Percentiles rank a stretch among this genome's conserved stretches.
These are phyloP conservation scores for Denticeps clupeoides DNA, from an alignment of 2,797 vertebrate species.

Conservation along the genomic window DNA sequence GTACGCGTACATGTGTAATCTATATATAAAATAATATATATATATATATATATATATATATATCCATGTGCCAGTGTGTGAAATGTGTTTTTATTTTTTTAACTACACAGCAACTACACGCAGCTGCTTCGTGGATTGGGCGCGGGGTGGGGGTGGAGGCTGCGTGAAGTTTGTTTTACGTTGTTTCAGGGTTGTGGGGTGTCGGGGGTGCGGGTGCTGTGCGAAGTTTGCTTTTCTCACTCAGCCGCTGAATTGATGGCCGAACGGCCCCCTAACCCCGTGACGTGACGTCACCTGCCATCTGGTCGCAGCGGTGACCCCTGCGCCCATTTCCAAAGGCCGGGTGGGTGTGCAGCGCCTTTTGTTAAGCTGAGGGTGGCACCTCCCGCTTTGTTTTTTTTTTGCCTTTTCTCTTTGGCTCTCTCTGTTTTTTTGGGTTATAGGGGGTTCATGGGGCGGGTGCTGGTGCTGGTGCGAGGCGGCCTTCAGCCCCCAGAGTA, in stretches of 20 bases:
- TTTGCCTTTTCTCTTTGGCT: slow-evolving; percentile 1
- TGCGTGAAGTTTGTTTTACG: too few species aligned
- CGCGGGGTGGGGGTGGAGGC: too few species aligned
- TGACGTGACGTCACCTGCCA: slow-evolving; percentile 16
- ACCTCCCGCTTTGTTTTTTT: slow-evolving; percentile 7
- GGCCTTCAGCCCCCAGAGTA: too few species aligned
- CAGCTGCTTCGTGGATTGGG: too few species aligned
- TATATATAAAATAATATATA: too few species aligned
- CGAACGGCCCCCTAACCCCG: slow-evolving; percentile 14
- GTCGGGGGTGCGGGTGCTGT: background rate
- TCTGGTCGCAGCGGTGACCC: slow-evolving; percentile 18
- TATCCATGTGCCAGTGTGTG: too few species aligned
- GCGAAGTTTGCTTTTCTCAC: slow-evolving; percentile 5
- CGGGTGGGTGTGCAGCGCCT: slow-evolving; percentile 19
- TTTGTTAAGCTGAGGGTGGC: slow-evolving; percentile 12
- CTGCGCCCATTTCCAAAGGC: slow-evolving; percentile 9
- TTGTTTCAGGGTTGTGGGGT: background rate
- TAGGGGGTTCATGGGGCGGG: background rate
- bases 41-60: too few species aligned
- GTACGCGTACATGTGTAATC: too few species aligned
- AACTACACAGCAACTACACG: too few species aligned
- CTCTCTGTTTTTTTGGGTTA: background rate
- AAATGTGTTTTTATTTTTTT: too few species aligned
- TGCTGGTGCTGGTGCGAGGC: background rate
- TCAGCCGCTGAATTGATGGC: slow-evolving; percentile 3